Conservation (phyloP, 37 sponge, comb jelly and placozoan species). For the Axinella damicornis region DNA sequence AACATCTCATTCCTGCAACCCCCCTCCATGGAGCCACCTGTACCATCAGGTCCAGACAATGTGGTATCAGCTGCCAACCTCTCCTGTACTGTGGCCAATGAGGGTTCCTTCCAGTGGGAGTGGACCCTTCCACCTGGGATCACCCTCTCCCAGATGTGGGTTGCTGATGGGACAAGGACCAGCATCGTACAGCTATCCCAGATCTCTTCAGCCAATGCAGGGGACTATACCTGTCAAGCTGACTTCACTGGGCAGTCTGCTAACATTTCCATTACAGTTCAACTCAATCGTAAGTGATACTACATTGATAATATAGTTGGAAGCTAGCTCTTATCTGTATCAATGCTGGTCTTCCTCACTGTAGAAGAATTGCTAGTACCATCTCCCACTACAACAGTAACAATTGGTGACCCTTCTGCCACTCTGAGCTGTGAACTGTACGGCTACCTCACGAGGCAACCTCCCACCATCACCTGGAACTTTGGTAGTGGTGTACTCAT, state of each 20-base stretch:
- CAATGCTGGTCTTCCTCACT: too few species aligned
- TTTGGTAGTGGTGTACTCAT: not conserved
- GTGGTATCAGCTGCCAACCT: not conserved
- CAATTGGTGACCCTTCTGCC: too few species aligned
- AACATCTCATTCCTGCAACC: too few species aligned
- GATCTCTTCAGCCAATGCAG: slow-evolving; percentile 22
- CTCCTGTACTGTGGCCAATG: slow-evolving; percentile 34
- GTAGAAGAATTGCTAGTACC: too few species aligned
- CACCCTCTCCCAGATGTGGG: slow-evolving; percentile 1
- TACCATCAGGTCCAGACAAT: too few species aligned
- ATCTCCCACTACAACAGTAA: too few species aligned
- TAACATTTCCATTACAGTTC: too few species aligned
- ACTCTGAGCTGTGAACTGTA: too few species aligned
- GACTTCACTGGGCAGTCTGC: too few species aligned
- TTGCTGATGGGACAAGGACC: slow-evolving; percentile 46
- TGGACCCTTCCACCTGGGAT: slow-evolving; percentile 36
- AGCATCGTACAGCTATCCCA: slow-evolving; percentile 27
- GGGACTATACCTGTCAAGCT: slow-evolving; percentile 27
- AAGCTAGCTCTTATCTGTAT: too few species aligned
- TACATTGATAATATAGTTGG: not conserved
- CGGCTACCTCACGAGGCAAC: not conserved
- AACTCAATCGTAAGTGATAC: too few species aligned
- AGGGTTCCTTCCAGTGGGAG: slow-evolving; percentile 37
- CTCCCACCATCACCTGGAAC: not conserved
- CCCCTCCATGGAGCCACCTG: too few species aligned